These are phyloP conservation scores for Penaeus vannamei DNA, from an alignment of 1,140 invertebrate genomes.

Conservation along the genomic window DNA sequence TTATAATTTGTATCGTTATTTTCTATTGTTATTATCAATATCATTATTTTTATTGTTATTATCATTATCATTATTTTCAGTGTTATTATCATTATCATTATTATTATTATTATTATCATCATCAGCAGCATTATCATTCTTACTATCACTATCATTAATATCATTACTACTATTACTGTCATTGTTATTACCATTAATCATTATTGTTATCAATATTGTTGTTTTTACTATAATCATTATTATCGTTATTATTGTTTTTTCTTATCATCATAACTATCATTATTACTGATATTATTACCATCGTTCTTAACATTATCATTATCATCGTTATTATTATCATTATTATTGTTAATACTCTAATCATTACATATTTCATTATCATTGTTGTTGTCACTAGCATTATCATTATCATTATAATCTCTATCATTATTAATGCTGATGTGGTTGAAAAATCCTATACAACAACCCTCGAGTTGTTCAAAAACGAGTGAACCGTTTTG, in stretches of 20 bases:
- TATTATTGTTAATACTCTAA: neutral
- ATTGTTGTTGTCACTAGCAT: neutral
- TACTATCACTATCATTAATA: neutral
- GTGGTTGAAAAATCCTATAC: too few species aligned
- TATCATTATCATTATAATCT: neutral
- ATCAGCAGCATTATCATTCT: neutral
- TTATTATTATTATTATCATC: constrained; percentile 9
- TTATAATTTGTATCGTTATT: neutral
- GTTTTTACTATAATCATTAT: neutral
- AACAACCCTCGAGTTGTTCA: too few species aligned
- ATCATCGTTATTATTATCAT: constrained; percentile 16
- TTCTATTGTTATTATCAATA: neutral
- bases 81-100: neutral
- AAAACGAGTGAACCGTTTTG: too few species aligned
- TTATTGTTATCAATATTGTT: constrained; percentile 6
- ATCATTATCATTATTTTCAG: neutral
- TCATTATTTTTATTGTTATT: neutral
- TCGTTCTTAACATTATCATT: constrained; percentile 38
- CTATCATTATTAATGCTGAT: neutral
- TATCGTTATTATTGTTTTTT: too few species aligned
- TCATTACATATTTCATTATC: constrained; percentile 3
- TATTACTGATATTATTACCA: constrained; percentile 20
- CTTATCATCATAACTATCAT: too few species aligned
- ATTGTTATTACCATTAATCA: constrained; percentile 16
- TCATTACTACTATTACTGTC: neutral